A percentile compares a stretch with the other conserved stretches of the same genome.
These are phyloP conservation scores for Numida meleagris DNA, from an alignment of 2,113 vertebrate genomes.

Conservation along the genomic window DNA sequence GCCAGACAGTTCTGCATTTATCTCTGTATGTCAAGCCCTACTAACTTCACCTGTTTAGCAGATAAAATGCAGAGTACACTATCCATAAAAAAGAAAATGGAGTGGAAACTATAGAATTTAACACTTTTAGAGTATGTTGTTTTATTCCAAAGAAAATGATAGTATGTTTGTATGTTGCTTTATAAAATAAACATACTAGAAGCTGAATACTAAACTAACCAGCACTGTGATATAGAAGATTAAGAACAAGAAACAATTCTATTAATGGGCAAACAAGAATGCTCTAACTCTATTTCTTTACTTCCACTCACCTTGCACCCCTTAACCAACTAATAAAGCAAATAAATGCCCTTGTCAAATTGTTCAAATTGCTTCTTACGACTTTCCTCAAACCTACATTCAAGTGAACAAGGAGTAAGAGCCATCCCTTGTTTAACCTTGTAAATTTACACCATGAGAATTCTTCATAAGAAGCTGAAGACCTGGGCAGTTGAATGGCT, in stretches of 20 bases:
- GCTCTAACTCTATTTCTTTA: not conserved
- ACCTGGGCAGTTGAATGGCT: not conserved
- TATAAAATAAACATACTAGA: not conserved
- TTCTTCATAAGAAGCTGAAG: not conserved
- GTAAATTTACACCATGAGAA: not conserved
- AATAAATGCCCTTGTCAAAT: not conserved
- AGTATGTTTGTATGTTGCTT: not conserved
- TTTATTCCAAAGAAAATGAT: not conserved
- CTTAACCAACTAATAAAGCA: not conserved
- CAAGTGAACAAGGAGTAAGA: not conserved
- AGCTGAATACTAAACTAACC: not conserved
- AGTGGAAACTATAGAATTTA: not conserved
- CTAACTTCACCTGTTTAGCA: not conserved
- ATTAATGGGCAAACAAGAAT: not conserved
- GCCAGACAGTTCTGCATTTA: not conserved
- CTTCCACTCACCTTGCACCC: fast-evolving
- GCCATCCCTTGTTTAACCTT: not conserved
- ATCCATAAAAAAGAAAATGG: not conserved
- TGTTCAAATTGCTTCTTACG: not conserved
- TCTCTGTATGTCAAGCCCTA: not conserved
- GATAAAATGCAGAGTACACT: not conserved
- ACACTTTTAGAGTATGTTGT: not conserved
- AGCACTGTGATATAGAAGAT: not conserved
- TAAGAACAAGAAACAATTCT: not conserved
- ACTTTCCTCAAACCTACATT: not conserved